Conservation (phyloP, 2,797 vertebrate genomes). For the Aldrovandia affinis region DNA sequence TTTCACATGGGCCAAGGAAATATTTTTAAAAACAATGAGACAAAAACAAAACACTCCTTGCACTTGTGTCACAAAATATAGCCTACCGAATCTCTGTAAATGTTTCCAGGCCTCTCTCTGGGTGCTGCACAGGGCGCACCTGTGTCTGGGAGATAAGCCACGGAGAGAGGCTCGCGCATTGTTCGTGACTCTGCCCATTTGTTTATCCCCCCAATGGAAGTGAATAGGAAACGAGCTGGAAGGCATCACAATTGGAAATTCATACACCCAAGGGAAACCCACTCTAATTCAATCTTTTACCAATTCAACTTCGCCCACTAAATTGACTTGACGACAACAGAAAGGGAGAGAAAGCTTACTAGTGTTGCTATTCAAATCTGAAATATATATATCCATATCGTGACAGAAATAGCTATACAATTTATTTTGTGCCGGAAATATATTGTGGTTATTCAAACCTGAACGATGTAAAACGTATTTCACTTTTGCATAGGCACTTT, state of each 20-base stretch:
- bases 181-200: conserved; percentile 73
- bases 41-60: conserved; percentile 34
- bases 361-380: background rate
- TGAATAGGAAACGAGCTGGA: conserved; percentile 56
- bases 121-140: conserved; percentile 79
- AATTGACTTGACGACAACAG: conserved; percentile 8
- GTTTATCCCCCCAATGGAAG: conserved; percentile 79
- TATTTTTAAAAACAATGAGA: background rate
- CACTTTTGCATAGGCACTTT: background rate
- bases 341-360: background rate
- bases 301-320: conserved; percentile 21
- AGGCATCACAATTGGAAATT: conserved; percentile 62
- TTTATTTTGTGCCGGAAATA: background rate
- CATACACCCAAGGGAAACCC: conserved; percentile 49
- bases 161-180: conserved; percentile 72
- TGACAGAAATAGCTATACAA: background rate
- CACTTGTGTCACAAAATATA: conserved; percentile 50
- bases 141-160: conserved; percentile 81
- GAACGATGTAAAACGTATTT: background rate
- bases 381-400: background rate
- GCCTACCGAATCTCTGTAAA: conserved; percentile 49
- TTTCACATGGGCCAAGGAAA: background rate
- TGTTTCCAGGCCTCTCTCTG: conserved; percentile 36
- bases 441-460: background rate
- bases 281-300: conserved; percentile 30